Base-by-base conservation (phyloP, 2,888 invertebrate genomes). In the Macropis europaea region DNA sequence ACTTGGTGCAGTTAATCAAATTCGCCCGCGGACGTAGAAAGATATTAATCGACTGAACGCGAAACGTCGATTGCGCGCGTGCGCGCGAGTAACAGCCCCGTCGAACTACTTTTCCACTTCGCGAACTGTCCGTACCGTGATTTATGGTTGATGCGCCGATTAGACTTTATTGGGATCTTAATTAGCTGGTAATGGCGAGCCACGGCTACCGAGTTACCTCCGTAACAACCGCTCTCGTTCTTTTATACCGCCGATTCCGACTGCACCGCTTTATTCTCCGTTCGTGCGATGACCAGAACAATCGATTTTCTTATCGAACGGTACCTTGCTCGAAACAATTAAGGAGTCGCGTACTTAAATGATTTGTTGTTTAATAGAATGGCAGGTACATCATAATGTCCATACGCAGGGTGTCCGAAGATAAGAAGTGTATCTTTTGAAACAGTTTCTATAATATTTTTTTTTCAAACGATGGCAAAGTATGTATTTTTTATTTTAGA, bases 41-140 rank as follows among this genome's bases (percentile, higher is more conserved):
- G 45, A 52, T 72, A 62, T 70, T 70, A 72, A 72, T 72, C 30
- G 56, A 57, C 17, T 32, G 70, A 26, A 36, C 22, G 28, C 26
- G 52, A 45, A 45, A 56, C 56, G 32, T 52, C 56, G 38, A 52
- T 54, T 15, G n/a, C n/a, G 30, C 34, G 13, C 26, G 26, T 30
- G 24, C 7, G 2, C 15, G n/a, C 9, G 22, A 26, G 42, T 6
- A n/a, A n/a, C n/a, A n/a, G 38, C 52, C 24, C 36, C 19, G 15
- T n/a, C 52, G 24, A 34, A 28, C 66, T 60, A 52, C 38, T 56
- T 70, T 42, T 61, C 34, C 54, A 40, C 59, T 2, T 48, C 54
- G 53, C 28, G 30, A n/a, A 15, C 64, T 40, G 24, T 38, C 19
- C 32, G 24, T 15, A 15, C 38, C 19, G 32, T 70, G 52, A 71